These are phyloP conservation scores for Tyrannus savana DNA, from an alignment of 2,113 vertebrate species.

Conservation along the genomic window DNA sequence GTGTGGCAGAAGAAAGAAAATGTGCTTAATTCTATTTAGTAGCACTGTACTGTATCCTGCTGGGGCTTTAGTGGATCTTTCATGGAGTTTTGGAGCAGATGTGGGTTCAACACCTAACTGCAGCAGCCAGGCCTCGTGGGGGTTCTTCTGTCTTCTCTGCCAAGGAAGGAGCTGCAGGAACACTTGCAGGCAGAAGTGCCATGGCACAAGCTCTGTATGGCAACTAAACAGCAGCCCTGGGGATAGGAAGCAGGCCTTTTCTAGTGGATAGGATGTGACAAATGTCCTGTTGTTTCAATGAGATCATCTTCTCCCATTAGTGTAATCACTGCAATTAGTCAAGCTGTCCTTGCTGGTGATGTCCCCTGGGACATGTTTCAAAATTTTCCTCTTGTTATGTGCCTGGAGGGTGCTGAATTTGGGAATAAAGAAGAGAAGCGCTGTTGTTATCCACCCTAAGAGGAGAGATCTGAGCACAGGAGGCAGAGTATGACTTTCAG, in stretches of 20 bases:
- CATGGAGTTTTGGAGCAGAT: not conserved
- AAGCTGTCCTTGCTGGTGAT: not conserved
- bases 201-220: not conserved
- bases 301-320: conserved; percentile 10
- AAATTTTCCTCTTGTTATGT: not conserved
- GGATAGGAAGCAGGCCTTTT: not conserved
- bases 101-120: not conserved
- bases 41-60: not conserved
- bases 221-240: not conserved
- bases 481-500: not conserved
- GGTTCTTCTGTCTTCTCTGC: not conserved
- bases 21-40: not conserved
- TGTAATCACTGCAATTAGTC: conserved; percentile 4
- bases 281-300: conserved; percentile 16
- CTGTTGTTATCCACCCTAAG: not conserved
- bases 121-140: not conserved
- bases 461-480: not conserved
- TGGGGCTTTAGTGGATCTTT: not conserved
- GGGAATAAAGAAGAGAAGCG: not conserved
- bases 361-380: not conserved
- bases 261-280: not conserved
- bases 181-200: not conserved
- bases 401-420: not conserved
- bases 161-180: not conserved
- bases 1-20: not conserved